Conservation (phyloP, 2,797 vertebrate genomes). For the Pseudochirops corinnae region DNA sequence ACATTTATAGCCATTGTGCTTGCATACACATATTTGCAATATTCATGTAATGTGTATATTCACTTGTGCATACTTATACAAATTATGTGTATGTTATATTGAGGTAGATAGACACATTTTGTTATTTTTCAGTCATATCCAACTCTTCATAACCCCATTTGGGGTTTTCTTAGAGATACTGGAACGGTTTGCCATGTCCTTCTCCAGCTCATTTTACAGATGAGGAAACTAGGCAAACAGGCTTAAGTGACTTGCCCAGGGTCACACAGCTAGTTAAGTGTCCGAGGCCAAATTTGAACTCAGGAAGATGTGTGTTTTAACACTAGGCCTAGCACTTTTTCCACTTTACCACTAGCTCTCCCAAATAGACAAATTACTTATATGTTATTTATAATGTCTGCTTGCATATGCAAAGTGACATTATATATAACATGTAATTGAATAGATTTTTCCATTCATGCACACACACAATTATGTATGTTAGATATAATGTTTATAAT, state of each 20-base stretch:
- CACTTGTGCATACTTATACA: not conserved
- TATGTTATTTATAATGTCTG: not conserved
- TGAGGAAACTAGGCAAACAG: not conserved
- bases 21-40: not conserved
- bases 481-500: not conserved
- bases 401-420: no score
- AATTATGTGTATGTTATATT: not conserved
- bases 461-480: not conserved
- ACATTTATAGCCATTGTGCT: not conserved
- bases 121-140: not conserved
- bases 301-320: no score
- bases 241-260: not conserved
- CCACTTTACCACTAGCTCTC: not conserved
- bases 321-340: not conserved
- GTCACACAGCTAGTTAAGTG: not conserved
- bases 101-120: not conserved
- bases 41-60: not conserved
- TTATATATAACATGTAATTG: no score
- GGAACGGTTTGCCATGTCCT: not conserved
- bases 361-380: not conserved
- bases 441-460: not conserved
- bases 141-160: not conserved
- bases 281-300: not conserved
- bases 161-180: not conserved
- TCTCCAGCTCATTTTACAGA: not conserved